Base-by-base conservation (phyloP, 1,140 invertebrate genomes). In the Mylabris phalerata region DNA sequence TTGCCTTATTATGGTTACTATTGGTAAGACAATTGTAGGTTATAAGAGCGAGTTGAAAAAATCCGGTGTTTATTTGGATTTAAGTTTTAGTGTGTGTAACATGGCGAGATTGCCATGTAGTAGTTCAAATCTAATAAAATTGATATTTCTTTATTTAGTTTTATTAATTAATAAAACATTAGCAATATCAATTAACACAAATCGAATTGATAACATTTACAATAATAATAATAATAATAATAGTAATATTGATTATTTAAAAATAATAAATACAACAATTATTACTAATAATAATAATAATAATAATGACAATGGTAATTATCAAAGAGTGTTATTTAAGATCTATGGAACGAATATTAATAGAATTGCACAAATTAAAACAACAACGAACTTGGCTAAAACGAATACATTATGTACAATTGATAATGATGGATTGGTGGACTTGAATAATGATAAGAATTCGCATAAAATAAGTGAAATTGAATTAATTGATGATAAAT, bases 271-370 rank as follows among this genome's bases (percentile, higher is more conserved):
- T 11, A 42, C 41, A 42, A 42, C 41, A 9, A 42, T 42, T 11
- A 40, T 10, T 7, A 7, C 39, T 7, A 40, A 7, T 40, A 10
- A 40, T 7, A 40, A 5, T 7, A 39, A 40, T 7, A 6, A 40
- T 10, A 10, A n/a, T 42, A 49, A 62, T 50, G 32, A 39, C 63
- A 55, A 69, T 69, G 64, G 41, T 24, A 51, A 65, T 48, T 61
- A 66, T 50, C 65, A 61, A 44, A 63, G 62, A 56, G 52, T 71
- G 19, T 19, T 54, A 41, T 70, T 73, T 48, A 62, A 70, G 51
- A 65, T 73, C 49, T 67, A 55, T 48, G 71, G 71, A 47, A 62
- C 50, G 55, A 68, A 71, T 66, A 60, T 73, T 25, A 52, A 59
- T 50, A 56, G 57, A 7, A 61, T 60, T 47, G 63, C 70, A 58